Evolutionary conservation across 1,140 invertebrate genomes (phyloP), one percentile per base, ranked within the genome.

Genomic region (Bombus waltoni): DNA sequence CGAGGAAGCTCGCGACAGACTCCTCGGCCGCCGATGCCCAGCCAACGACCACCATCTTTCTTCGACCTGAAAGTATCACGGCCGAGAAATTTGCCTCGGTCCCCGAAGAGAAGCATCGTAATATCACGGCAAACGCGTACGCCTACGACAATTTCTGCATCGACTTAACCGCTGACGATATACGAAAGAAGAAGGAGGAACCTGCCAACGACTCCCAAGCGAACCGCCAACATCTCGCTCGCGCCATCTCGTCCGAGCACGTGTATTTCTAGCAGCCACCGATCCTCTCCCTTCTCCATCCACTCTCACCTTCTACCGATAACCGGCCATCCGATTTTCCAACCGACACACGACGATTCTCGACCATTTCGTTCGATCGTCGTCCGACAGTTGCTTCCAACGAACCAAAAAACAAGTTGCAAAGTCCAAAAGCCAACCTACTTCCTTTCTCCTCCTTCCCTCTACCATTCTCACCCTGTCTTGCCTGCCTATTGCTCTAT

Each of bases 61-160:
- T 87, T 3, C 89, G 90, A 25, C 40, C 91, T 0, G 94, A 88
- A 18, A 91, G 92, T 11, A 89, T 93, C 13, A 93, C 82, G 0
- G 83, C 94, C n/a, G 89, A 93, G 57, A 92, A 89, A 70, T 93
- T 93, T 42, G 79, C 89, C 0, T 90, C 91, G 5, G 89, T 94
- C 11, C 86, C 89, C 13, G 93, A 94, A 0, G 93, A 94, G 35
- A 93, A 91, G 11, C 85, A 89, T 70, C 73, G 88, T 1, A 92
- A 81, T 35, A 89, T 88, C 44, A 35, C 82, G 1, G 22, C 87
- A 1, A 94, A 92, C 72, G 81, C 59, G 38, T 94, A 91, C 44
- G 71, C 87, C 3, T 94, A 94, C 32, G 93, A 94, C 22, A 94
- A 94, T 81, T 90, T 93, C 10, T 91, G 89, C 42, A 83, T 94